A percentile compares a stretch with the other conserved stretches of the same genome.
Evolutionary conservation across 2,888 invertebrate genomes (phyloP).

Genomic region (Euzophera pinguis): DNA sequence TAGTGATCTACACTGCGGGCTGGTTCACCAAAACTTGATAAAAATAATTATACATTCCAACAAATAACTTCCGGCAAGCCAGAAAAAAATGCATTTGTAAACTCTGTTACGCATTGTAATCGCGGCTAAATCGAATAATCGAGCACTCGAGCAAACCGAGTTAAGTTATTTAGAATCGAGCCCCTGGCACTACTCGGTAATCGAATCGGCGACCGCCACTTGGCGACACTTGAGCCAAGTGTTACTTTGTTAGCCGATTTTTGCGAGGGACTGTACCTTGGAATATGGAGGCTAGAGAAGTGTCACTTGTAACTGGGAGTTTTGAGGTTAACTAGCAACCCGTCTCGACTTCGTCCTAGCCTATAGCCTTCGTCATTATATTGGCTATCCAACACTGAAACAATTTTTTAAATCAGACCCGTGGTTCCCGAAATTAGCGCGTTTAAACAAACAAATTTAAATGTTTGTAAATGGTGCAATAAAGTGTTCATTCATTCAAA

Average conservation of each 20-base stretch:
- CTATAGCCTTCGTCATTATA: too few species aligned
- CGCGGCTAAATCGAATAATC: slow-evolving; percentile 67
- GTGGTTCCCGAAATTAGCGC: too few species aligned
- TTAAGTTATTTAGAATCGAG: slow-evolving; percentile 67
- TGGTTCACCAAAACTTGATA: too few species aligned
- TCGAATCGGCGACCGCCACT: slow-evolving; percentile 75
- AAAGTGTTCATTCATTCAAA: too few species aligned
- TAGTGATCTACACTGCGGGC: too few species aligned
- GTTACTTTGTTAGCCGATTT: slow-evolving; percentile 76
- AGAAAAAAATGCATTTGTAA: slow-evolving; percentile 41
- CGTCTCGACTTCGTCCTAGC: too few species aligned
- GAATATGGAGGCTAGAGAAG: neutral
- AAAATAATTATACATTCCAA: too few species aligned
- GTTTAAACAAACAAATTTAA: too few species aligned
- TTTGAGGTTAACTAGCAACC: too few species aligned
- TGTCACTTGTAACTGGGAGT: neutral
- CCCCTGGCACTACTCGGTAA: slow-evolving; percentile 64
- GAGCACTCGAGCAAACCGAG: slow-evolving; percentile 66
- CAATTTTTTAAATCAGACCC: too few species aligned
- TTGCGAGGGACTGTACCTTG: slow-evolving; percentile 38
- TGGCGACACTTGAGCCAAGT: slow-evolving; percentile 64
- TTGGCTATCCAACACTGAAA: too few species aligned
- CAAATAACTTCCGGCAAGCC: neutral
- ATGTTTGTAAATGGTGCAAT: too few species aligned
- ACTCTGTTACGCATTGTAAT: slow-evolving; percentile 68